Evolutionary conservation across 2,888 invertebrate species (phyloP), one percentile per base, ranked within the genome.

Genomic region (Lomographa bimaculata): DNA sequence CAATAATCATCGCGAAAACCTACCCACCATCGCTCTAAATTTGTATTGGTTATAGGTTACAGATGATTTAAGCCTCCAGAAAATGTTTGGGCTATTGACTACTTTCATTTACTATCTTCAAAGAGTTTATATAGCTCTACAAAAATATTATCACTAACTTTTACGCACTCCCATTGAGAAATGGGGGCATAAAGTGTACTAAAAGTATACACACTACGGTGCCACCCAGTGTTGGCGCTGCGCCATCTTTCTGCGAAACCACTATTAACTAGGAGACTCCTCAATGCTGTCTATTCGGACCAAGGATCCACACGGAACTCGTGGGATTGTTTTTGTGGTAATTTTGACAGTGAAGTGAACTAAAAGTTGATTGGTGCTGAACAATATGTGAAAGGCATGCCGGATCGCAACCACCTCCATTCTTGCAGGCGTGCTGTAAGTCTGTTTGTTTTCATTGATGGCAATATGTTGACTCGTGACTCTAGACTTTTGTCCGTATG

Each of bases 341-440:
- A 34, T 29, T n/a, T 29, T 27, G 14, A 23, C 26, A 23, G 14
- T 25, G 7, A n/a, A 24, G 26, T 18, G 14, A 14, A 14, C 3
- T 14, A 4, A 14, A 3, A 14, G 14, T 3, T 3, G 4, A 2
- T 14, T 14, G 14, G 4, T 14, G 14, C 4, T 27, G 34, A 29
- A 47, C 19, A 39, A 51, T 46, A 46, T 57, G 50, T 57, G 48
- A 50, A 44, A 69, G 66, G 66, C 57, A 87, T 87, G 86, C 86
- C 85, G 55, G 84, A 85, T 75, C 72, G 80, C 7, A 78, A 84
- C 37, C 60, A 79, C 54, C 61, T 84, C 14, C 63, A 66, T 39
- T 65, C 68, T 58, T 70, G 64, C 46, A 71, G 61, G 47, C 67
- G 72, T 38, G 73, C 75, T 26, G 86, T 87, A 64, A 84, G 85